Evolutionary conservation across 2,113 vertebrate species (phyloP).

Genomic region (Neofelis nebulosa): DNA sequence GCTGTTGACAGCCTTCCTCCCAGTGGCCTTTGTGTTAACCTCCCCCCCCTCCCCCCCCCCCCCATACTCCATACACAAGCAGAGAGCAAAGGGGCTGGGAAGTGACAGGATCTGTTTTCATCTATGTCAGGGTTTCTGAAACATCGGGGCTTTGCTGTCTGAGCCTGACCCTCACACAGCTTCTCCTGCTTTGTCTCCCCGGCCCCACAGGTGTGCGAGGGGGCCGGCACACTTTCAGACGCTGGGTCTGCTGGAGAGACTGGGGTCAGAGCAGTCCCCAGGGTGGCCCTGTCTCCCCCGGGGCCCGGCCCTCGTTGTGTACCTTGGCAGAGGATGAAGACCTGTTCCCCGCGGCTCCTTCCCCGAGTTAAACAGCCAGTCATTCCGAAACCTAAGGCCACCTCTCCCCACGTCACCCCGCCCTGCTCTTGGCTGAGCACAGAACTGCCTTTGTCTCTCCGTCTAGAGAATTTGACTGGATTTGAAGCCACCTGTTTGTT

Average conservation of each 20-base stretch:
- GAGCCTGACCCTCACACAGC: background rate
- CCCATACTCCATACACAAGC: background rate
- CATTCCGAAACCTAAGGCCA: background rate
- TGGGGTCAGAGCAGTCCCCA: background rate
- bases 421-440: background rate
- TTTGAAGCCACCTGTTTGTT: background rate
- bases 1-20: background rate
- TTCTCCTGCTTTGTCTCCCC: background rate
- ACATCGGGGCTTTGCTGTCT: background rate
- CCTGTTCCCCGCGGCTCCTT: background rate
- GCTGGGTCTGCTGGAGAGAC: background rate
- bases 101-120: background rate
- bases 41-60: no score
- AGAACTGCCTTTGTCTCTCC: background rate
- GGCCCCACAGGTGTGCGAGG: rapidly evolving
- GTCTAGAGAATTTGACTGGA: background rate
- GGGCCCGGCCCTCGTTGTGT: background rate
- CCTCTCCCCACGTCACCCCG: background rate
- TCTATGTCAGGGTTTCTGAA: background rate
- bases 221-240: background rate
- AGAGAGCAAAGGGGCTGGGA: background rate
- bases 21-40: rapidly evolving
- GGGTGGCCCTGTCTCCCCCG: rapidly evolving
- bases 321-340: background rate
- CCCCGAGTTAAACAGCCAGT: no score